Conservation (phyloP, 2,113 vertebrate species). For the Miniopterus natalensis region DNA sequence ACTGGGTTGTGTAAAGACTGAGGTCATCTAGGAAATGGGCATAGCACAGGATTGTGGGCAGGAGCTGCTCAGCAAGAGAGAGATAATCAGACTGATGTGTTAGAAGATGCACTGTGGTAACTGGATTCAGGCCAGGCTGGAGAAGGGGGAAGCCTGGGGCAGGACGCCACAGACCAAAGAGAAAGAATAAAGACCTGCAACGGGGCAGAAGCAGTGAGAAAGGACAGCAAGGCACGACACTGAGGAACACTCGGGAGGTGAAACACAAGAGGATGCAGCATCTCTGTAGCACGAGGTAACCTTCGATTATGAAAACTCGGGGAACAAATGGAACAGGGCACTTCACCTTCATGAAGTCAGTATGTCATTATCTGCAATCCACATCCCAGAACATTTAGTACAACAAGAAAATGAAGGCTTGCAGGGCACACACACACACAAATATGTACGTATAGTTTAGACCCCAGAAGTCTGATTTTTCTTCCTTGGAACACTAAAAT, state of each 20-base stretch:
- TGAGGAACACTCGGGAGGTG: not conserved
- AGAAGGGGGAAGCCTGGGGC: not conserved
- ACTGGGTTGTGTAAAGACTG: not conserved
- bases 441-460: not conserved
- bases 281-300: not conserved
- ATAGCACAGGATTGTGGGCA: not conserved
- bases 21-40: not conserved
- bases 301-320: constrained; percentile 25
- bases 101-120: not conserved
- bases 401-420: constrained; percentile 56
- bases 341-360: constrained; percentile 5
- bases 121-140: not conserved
- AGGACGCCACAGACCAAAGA: not conserved
- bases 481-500: constrained; percentile 40
- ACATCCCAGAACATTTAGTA: constrained; percentile 40
- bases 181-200: not conserved
- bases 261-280: not conserved
- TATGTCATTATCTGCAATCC: constrained; percentile 1
- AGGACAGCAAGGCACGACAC: not conserved
- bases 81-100: not conserved
- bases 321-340: not conserved
- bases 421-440: not conserved
- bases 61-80: not conserved
- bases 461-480: constrained; percentile 44
- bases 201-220: not conserved